Evolutionary conservation across 37 sponge, comb jelly and placozoan species (phyloP).

Genomic region (Cliona cf. orientalis): DNA sequence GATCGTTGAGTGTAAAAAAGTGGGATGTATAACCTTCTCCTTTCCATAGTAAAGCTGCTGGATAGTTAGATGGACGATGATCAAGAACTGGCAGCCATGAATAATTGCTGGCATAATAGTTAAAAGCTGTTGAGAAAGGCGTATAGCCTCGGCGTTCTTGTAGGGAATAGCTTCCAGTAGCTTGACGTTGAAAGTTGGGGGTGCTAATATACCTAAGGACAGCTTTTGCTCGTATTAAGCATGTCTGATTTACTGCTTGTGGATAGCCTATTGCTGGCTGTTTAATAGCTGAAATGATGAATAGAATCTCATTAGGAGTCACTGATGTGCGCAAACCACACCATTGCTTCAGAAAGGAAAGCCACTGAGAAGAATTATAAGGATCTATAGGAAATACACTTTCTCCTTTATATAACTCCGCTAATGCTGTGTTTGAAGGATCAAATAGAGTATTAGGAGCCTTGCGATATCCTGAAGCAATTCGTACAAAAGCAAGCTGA

Average conservation of each 20-base stretch:
- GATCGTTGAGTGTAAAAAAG: constrained; percentile 8
- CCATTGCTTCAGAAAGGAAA: too few relatives aligned
- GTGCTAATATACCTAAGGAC: constrained; percentile 24
- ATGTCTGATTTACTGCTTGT: neutral
- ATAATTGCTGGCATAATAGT: neutral
- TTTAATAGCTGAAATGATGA: constrained; percentile 34
- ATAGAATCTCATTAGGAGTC: constrained; percentile 30
- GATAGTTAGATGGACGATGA: constrained; percentile 30
- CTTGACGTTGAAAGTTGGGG: neutral
- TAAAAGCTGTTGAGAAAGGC: constrained; percentile 17
- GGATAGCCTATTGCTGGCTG: neutral
- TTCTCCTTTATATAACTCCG: constrained; percentile 17
- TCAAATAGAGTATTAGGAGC: neutral
- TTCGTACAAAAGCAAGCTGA: constrained; percentile 22
- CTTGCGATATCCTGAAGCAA: constrained; percentile 20
- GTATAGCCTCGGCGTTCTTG: neutral
- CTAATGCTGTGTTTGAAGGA: constrained; percentile 15
- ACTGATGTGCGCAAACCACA: constrained; percentile 22
- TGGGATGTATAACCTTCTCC: constrained; percentile 29
- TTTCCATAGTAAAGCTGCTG: constrained; percentile 41
- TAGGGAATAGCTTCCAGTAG: neutral
- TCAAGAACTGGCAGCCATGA: constrained; percentile 54
- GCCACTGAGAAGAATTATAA: neutral
- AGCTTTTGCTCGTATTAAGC: constrained; percentile 35
- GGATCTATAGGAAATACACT: constrained; percentile 34